Evolutionary conservation across 2,797 vertebrate genomes (phyloP), one percentile per base, ranked within the genome.

Genomic region (Platalea minor): DNA sequence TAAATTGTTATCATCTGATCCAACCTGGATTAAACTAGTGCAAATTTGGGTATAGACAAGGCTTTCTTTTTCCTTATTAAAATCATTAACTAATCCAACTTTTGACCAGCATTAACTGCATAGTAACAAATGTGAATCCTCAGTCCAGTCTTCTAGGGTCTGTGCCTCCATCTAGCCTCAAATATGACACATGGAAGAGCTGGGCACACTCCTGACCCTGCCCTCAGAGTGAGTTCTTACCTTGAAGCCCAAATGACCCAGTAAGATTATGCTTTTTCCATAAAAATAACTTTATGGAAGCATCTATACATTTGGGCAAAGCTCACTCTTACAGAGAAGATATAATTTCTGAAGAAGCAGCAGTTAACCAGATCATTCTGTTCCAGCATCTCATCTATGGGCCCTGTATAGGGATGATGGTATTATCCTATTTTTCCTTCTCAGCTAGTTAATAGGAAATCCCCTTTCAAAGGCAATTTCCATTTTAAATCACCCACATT

Each of bases 401-500:
- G 76, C 63, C 45, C 57, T 54, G 41, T 80, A 94, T 81, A 84
- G 59, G 57, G 84, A 96, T 93, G 88, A 94, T 88, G 76, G 81
- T 74, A 94, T 96, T 96, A 97, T 97, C 96, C 92, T 92, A 92
- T 97, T 97, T 96, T 96, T 91, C 84, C 82, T 96, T 96, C 89
- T 90, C 73, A 95, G 93, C 89, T 96, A 91, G 91, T 95, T 97
- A 97, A 94, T 91, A 93, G 93, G 77, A 97, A 97, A 97, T 96
- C 95, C 92, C 91, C 54, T 97, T 97, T 96, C 92, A 96, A 96
- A 96, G 96, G 89, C 76, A 97, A 96, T 97, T 97, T 97, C 94
- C 95, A 97, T 97, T 97, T 97, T 96, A 96, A 96, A 96, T 97
- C 92, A 97, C 92, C 73, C 93, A 92, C 89, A 95, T 96, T 96